Conservation (phyloP, 35 echinoderm and acorn worm genomes). For the Amphiura filiformis region DNA sequence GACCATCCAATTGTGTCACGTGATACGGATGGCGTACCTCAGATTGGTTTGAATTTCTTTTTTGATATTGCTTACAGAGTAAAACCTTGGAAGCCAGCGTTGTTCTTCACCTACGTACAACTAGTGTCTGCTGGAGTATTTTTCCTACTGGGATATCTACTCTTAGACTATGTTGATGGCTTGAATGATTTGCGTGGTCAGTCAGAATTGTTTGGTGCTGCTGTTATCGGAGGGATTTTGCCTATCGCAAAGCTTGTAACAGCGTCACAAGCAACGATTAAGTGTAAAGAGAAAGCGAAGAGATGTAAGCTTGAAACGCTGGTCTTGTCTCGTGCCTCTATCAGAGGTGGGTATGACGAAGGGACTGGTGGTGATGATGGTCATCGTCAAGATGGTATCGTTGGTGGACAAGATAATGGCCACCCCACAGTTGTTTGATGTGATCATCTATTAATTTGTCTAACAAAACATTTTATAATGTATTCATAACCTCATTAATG, state of each 20-base stretch:
- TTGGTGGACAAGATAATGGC: no score
- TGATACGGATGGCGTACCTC: background rate
- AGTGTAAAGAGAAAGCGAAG: background rate
- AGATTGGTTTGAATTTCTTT: background rate
- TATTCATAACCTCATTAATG: no score
- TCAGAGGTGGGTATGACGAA: no score
- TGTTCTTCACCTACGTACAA: background rate
- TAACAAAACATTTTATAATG: no score
- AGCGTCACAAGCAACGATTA: background rate
- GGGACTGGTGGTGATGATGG: no score
- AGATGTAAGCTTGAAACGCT: background rate
- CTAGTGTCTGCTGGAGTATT: background rate
- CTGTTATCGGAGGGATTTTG: background rate
- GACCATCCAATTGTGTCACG: background rate
- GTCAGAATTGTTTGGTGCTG: background rate
- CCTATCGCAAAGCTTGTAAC: background rate
- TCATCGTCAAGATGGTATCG: no score
- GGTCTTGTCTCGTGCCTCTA: no score
- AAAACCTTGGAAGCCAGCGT: background rate
- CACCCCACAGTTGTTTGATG: no score
- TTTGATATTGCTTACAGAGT: background rate
- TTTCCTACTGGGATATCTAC: background rate
- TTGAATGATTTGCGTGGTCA: background rate
- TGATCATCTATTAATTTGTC: no score
- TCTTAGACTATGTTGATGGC: background rate